Evolutionary conservation across 37 sponge, comb jelly and placozoan genomes (phyloP).

Genomic region (Beroe ovata): DNA sequence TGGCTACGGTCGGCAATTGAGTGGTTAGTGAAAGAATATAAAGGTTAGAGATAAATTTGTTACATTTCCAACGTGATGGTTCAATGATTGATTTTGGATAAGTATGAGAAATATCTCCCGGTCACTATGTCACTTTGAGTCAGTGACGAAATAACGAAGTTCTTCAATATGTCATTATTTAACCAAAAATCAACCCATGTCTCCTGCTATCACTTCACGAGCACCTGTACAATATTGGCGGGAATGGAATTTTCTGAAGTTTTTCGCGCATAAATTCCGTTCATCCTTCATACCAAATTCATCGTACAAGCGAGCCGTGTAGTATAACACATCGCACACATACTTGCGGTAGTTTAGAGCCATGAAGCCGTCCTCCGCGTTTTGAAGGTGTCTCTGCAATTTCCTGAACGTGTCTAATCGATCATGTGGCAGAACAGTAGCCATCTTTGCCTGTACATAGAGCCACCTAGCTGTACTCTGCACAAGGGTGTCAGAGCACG

Average conservation of each 20-base stretch:
- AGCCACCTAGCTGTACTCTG: slow-evolving; percentile 22
- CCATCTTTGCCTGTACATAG: slow-evolving; percentile 39
- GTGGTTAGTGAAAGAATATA: too few species aligned
- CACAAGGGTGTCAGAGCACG: background rate
- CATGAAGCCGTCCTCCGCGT: slow-evolving; percentile 20
- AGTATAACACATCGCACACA: slow-evolving; percentile 48
- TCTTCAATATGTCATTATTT: too few species aligned
- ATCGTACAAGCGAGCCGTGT: slow-evolving; percentile 2
- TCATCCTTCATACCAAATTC: slow-evolving; percentile 49
- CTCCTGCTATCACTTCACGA: too few species aligned
- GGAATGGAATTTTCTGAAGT: slow-evolving; percentile 24
- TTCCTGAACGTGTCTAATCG: background rate
- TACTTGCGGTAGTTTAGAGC: background rate
- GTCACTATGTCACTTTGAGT: too few species aligned
- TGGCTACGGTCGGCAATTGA: too few species aligned
- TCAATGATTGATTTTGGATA: too few species aligned
- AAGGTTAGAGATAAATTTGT: too few species aligned
- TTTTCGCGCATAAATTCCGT: slow-evolving; percentile 30
- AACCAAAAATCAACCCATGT: too few species aligned
- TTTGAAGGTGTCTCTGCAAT: background rate
- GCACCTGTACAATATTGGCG: too few species aligned
- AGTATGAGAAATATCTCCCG: too few species aligned
- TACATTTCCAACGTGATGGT: too few species aligned
- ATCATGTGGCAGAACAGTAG: background rate
- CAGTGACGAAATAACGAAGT: too few species aligned